phyloP scores from a whole-genome alignment of 2,888 invertebrate species.

The Uloborus plumipes region DNA sequence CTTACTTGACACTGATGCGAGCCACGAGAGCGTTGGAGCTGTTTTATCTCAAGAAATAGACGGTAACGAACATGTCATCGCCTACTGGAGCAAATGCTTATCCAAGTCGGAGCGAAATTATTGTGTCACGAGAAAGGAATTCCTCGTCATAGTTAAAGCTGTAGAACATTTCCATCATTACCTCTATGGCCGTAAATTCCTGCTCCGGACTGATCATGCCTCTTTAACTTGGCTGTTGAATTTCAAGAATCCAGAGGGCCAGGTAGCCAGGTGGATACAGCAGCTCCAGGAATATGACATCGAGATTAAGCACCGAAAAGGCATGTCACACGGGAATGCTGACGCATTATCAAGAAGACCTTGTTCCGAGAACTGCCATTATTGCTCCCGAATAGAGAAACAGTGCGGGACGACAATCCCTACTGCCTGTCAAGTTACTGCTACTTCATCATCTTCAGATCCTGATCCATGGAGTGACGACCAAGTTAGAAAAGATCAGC shows the following conservation, averaged over 20 bases:
- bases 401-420: no score
- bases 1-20: neutral
- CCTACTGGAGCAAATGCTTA: constrained; percentile 4
- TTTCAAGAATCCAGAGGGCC: constrained; percentile 8
- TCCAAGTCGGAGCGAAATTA: constrained; percentile 9
- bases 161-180: constrained; percentile 17
- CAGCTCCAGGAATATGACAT: constrained; percentile 8
- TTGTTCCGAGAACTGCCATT: no score
- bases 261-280: constrained; percentile 5
- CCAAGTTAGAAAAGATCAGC: no score
- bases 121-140: neutral
- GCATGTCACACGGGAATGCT: no score
- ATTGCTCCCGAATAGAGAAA: no score
- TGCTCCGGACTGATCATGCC: constrained; percentile 3
- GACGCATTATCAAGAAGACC: no score
- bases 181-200: constrained; percentile 8
- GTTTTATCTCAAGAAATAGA: neutral
- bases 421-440: no score
- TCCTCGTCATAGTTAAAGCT: constrained; percentile 4
- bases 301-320: neutral
- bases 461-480: no score
- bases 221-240: constrained; percentile 6
- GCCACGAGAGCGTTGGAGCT: neutral
- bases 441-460: no score
- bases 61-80: neutral